A percentile compares a stretch with the other conserved stretches of the same genome.
Evolutionary conservation across 1,140 invertebrate genomes (phyloP).

Genomic region (Pararge aegeria): DNA sequence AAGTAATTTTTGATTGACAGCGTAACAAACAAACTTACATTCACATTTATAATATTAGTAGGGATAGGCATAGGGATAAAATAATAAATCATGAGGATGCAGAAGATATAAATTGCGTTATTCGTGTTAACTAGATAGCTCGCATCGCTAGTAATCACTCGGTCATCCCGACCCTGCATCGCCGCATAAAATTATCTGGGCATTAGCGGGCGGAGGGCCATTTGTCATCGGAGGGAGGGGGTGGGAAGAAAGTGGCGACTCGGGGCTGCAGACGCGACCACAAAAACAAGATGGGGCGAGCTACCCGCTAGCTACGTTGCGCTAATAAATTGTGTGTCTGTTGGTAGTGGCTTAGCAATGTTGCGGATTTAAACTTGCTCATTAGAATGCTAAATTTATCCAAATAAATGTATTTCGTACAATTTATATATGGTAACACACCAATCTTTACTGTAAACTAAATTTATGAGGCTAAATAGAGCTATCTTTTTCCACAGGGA

Average conservation of each 20-base stretch:
- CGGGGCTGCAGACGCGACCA: constrained; percentile 78
- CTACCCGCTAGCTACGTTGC: constrained; percentile 16
- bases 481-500: too few relatives aligned
- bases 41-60: too few relatives aligned
- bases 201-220: constrained; percentile 67
- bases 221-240: constrained; percentile 70
- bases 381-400: constrained; percentile 23
- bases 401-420: background rate
- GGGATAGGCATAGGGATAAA: too few relatives aligned
- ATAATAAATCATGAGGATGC: too few relatives aligned
- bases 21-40: too few relatives aligned
- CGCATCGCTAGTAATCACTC: constrained; percentile 43
- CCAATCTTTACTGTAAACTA: too few relatives aligned
- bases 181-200: constrained; percentile 71
- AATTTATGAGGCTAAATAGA: too few relatives aligned
- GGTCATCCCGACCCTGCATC: constrained; percentile 47
- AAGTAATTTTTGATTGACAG: too few relatives aligned
- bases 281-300: constrained; percentile 63
- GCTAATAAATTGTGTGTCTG: constrained; percentile 29
- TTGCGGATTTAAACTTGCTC: constrained; percentile 23
- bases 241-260: constrained; percentile 50
- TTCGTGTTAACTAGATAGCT: background rate
- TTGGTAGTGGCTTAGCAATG: constrained; percentile 22
- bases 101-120: too few relatives aligned
- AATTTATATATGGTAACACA: too few relatives aligned